phyloP scores from a whole-genome alignment of 1,140 invertebrate genomes.

The Ips nitidus region DNA sequence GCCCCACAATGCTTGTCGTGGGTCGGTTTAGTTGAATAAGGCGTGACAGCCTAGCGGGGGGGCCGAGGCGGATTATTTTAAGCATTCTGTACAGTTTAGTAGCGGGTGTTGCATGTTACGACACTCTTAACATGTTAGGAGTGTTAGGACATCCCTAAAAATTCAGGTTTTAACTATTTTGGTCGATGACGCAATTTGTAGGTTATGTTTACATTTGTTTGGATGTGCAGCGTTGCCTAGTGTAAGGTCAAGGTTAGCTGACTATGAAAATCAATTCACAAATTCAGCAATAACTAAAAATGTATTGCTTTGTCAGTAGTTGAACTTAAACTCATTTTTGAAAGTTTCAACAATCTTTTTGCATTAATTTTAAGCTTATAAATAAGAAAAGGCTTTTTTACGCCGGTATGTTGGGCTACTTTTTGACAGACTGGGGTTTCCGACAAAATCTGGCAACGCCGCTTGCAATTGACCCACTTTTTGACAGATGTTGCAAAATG shows the following conservation, averaged over 20 bases:
- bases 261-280: not conserved
- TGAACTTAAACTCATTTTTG: not conserved
- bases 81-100: constrained; percentile 20
- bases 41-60: no score
- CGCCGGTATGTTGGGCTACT: not conserved
- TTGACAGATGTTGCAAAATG: constrained; percentile 24
- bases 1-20: not conserved
- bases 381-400: not conserved
- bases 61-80: constrained; percentile 23
- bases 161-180: constrained; percentile 29
- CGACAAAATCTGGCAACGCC: constrained; percentile 8
- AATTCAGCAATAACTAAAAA: no score
- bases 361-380: not conserved
- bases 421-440: no score
- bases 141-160: constrained; percentile 11
- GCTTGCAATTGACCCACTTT: constrained; percentile 23
- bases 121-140: constrained; percentile 25
- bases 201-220: constrained; percentile 33
- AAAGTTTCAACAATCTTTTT: not conserved
- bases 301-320: no score
- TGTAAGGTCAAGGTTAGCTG: not conserved
- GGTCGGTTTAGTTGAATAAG: no score
- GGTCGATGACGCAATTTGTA: constrained; percentile 22
- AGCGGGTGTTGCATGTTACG: constrained; percentile 7
- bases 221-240: constrained; percentile 14